These are phyloP conservation scores for Lamellibrachia satsuma DNA, from an alignment of 2,888 invertebrate species.

Conservation along the genomic window DNA sequence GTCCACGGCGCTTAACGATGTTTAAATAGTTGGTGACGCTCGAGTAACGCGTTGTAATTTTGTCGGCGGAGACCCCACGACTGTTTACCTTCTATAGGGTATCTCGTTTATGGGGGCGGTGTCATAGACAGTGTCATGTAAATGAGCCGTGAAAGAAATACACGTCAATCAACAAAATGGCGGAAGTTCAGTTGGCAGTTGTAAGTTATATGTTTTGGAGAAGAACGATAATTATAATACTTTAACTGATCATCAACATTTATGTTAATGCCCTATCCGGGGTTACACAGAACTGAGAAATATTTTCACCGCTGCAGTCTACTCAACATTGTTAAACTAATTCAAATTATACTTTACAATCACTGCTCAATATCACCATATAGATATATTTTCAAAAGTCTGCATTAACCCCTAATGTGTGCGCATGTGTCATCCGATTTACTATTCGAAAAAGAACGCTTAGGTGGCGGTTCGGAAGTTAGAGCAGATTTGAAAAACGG, in stretches of 20 bases:
- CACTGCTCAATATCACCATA: neutral
- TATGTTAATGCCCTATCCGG: neutral
- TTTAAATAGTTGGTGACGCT: neutral
- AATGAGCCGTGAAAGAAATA: neutral
- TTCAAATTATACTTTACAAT: neutral
- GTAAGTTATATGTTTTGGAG: neutral
- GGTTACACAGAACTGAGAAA: neutral
- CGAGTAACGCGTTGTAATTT: slow-evolving; percentile 1
- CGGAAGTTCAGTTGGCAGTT: neutral
- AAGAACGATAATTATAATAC: neutral
- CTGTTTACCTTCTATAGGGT: neutral
- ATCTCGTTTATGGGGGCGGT: neutral
- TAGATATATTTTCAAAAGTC: neutral
- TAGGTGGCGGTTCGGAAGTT: too few relatives aligned
- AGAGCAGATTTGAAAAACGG: too few relatives aligned
- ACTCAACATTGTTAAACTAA: neutral
- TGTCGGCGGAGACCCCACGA: neutral
- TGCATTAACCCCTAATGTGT: neutral
- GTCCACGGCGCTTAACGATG: neutral
- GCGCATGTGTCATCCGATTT: neutral
- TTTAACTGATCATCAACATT: neutral
- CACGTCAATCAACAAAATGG: neutral
- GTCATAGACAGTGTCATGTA: neutral
- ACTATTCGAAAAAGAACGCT: too few relatives aligned
- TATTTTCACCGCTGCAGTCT: neutral